Evolutionary conservation across 2,888 invertebrate genomes (phyloP), one percentile per base, ranked within the genome.

Genomic region (Leptopilina drosophilae): DNA sequence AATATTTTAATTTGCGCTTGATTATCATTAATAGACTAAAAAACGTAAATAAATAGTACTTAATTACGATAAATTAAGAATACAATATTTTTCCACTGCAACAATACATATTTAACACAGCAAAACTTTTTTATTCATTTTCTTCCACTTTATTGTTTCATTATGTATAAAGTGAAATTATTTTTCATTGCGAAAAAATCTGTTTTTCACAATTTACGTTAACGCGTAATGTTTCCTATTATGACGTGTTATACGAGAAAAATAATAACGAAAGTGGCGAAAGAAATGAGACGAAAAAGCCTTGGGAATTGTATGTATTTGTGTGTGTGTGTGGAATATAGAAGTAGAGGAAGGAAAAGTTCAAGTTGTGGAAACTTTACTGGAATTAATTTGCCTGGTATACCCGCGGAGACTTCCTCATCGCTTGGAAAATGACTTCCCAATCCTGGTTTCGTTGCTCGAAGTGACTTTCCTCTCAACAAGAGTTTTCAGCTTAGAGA

Each of bases 371-470:
- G 73, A 56, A 56, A 73, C 73, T 73, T 73, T 53, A 33, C 33
- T 56, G 56, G 73, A 73, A 33, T 73, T 73, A 73, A 73, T 73
- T 73, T 73, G 56, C 73, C 73, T 53, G 33, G 53, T 73, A 33
- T 53, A 73, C 56, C 56, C 6, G n/a, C 33, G 56, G 56, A 73
- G 53, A 73, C 73, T 33, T 73, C 56, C 73, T 56, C 73, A 73
- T 56, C 33, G 53, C 11, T 26, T 33, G 33, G 73, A 56, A 73
- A 40, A 53, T 53, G 73, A 56, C 73, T 73, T 73, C 40, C 73
- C 73, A 73, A 73, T 73, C 20, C 73, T 33, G 33, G 33, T 73
- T 73, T 73, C 73, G n/a, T 26, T 33, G 14, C 49, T 7, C 69
- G 56, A 26, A 53, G 73, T 73, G 33, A 56, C 73, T 73, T 73